A percentile compares a stretch with the other conserved stretches of the same genome.
These are phyloP conservation scores for Tribolium madens DNA, from an alignment of 1,140 invertebrate genomes.

Conservation along the genomic window DNA sequence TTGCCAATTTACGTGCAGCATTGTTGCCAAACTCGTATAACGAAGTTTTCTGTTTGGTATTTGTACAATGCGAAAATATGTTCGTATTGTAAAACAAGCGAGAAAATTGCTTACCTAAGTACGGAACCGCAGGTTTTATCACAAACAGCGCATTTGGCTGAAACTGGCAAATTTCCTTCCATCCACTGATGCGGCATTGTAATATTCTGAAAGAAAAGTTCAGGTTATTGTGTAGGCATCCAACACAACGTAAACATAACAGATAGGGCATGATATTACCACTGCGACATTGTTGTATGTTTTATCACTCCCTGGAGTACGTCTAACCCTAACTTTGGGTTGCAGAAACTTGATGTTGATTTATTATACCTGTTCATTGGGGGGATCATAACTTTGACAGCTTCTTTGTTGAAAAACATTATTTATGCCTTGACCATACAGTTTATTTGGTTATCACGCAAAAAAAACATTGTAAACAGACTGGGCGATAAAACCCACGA, in stretches of 20 bases:
- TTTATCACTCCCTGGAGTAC: neutral
- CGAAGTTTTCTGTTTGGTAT: neutral
- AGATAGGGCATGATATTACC: neutral
- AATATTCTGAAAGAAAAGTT: constrained; percentile 78
- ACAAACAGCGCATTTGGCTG: constrained; percentile 93
- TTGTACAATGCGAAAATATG: too few relatives aligned
- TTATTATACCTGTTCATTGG: neutral
- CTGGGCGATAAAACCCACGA: too few relatives aligned
- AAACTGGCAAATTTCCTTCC: constrained; percentile 96
- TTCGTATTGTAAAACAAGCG: neutral
- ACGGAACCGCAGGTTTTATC: constrained; percentile 97
- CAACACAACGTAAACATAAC: constrained; percentile 1
- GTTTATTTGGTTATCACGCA: too few relatives aligned
- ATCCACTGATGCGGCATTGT: constrained; percentile 98
- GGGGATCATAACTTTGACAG: neutral
- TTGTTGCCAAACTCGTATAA: neutral
- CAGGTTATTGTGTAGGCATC: neutral
- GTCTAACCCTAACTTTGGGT: neutral
- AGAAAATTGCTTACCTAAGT: constrained; percentile 74
- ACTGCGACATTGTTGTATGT: neutral
- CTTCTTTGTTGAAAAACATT: too few relatives aligned
- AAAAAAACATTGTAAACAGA: too few relatives aligned
- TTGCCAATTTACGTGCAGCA: constrained; percentile 6
- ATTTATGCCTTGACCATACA: too few relatives aligned
- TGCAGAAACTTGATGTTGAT: neutral